Evolutionary conservation across 2,888 invertebrate species (phyloP), one percentile per base, ranked within the genome.

Genomic region (Drosophila dives): DNA sequence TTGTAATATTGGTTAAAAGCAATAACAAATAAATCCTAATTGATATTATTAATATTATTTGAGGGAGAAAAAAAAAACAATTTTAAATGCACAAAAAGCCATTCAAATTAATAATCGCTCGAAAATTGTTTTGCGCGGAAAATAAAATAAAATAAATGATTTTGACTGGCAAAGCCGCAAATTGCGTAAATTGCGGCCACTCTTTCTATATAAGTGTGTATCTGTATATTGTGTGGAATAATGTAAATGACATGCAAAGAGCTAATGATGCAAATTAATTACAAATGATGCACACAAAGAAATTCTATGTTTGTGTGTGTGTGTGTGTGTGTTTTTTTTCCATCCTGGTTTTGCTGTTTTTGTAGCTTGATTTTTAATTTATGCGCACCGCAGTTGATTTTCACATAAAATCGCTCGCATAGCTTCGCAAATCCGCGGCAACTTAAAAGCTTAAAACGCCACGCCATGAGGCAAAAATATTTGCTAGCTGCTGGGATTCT

Each of bases 371-470:
- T 86, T 86, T 86, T 86, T 90, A 90, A 86, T 86, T 90, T 86
- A 86, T 86, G 85, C 89, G 54, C 75, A 83, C 90, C 85, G 86
- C 85, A 86, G 85, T 90, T 86, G 90, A 86, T 86, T 86, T 83
- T 86, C 90, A 75, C 77, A 86, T 86, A 66, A 80, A 81, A 90
- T 86, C 86, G 90, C 69, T 64, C 63, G 79, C 73, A 63, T 73
- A 87, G 82, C 85, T 81, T 73, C 67, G 77, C 83, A 89, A 89
- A 89, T 87, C 88, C 77, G 69, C 77, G 81, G 77, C 86, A 85
- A 85, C 89, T 87, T 87, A 87, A 87, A 85, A 89, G 87, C 86
- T 87, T 87, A 89, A 85, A 89, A 81, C 77, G 83, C 83, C 81
- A 77, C 63, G 79, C 68, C 20, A 45, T 20, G 65, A 61, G 66